Evolutionary conservation across 2,888 invertebrate species (phyloP), one percentile per base, ranked within the genome.

Genomic region (Melinopterus prodromus): DNA sequence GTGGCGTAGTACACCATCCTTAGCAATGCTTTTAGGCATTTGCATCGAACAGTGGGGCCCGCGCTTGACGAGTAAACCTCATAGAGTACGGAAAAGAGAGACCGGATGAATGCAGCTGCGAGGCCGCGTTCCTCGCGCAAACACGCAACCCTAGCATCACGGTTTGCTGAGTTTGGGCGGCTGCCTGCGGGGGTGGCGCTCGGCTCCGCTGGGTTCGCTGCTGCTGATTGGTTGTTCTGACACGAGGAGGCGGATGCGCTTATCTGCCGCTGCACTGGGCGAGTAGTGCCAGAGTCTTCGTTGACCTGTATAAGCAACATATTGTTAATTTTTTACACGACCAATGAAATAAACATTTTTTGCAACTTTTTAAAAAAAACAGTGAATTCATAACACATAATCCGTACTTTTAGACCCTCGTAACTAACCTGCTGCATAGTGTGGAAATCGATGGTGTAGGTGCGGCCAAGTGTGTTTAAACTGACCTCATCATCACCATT

Each of bases 1-100:
- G 95, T 95, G 9, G 98, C 97, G 89, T 98, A 99, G 91, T 96
- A 98, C 4, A 99, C 97, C 95, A 99, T 99, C 82, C 99, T 93
- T 79, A 99, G 92, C 81, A 99, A 93, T 6, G 99, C 99, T 87
- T 98, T 95, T 81, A 99, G 93, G 87, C 99, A 99, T 90, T 98
- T 98, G 90, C 98, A 98, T 85, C 99, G 94, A 37, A 99, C 98
- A 81, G 98, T 97, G 37, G 99, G 98, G 7, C 99, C 99, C 78
- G 99, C 99, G 82, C 98, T 98, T 85, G 97, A 98, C 89, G 97
- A 98, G 90, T 99, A 99, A 79, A 99, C 98, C 91, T 99, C 99
- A 90, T 99, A 99, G 74, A 99, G 91, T 36, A 99, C 97, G 71
- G 96, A 96, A 89, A 99, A 98, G 81, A 99, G 91, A 71, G 97